Conservation (phyloP, 2,888 invertebrate genomes). For the Erpobdella octoculata region DNA sequence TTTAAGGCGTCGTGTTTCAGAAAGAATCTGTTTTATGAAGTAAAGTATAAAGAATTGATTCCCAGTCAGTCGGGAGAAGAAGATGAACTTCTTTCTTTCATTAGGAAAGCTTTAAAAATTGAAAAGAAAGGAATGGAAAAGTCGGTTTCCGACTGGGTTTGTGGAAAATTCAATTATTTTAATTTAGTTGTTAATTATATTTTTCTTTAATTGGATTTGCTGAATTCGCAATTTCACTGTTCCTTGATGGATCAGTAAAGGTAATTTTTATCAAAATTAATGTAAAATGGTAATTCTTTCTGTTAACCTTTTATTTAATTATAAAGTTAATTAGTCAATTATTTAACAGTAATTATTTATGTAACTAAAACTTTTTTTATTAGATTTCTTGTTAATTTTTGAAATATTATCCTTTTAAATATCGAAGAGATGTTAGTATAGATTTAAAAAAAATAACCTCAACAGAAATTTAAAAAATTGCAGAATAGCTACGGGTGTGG, state of each 20-base stretch:
- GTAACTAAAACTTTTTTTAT: background rate
- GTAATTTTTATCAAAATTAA: no score
- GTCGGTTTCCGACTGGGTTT: constrained; percentile 33
- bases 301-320: no score
- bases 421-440: no score
- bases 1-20: constrained; percentile 70
- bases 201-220: no score
- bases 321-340: no score
- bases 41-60: constrained; percentile 69
- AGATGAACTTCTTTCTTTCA: constrained; percentile 62
- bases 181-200: no score
- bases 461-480: no score
- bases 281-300: no score
- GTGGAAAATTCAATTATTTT: no score
- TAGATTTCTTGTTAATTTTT: background rate
- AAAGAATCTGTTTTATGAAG: constrained; percentile 82
- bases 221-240: no score
- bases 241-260: no score
- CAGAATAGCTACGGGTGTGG: constrained; percentile 60
- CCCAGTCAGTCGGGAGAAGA: constrained; percentile 62
- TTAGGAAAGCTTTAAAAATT: constrained; percentile 41
- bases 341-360: background rate
- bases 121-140: constrained; percentile 22
- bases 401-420: background rate
- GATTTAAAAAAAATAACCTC: no score